Base-by-base conservation (phyloP, 2,113 vertebrate genomes). In the Noctilio leporinus region DNA sequence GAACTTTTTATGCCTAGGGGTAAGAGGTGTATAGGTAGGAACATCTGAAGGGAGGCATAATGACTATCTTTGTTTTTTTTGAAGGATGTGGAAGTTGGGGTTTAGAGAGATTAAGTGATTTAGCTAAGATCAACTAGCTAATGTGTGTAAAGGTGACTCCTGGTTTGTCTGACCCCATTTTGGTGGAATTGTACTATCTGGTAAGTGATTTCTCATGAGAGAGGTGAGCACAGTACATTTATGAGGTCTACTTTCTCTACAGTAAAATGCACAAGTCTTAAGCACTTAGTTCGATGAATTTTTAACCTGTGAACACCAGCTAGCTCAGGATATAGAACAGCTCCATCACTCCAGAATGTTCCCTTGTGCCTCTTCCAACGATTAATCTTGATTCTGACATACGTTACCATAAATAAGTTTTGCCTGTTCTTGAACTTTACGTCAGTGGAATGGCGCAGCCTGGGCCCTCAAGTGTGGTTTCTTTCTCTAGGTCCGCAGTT, bases 301-400 rank as follows among this genome's bases (percentile, higher is more conserved):
- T 85, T 38, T 24, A 43, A 28, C 38, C 47, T 59, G 24, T 10
- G 38, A 65, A n/a, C 20, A 64, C 28, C 35, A 43, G 28, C 15
- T 22, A 30, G 24, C 81, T 85, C 49, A 69, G 51, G 51, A 53
- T 43, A 11, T 0, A 22, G 35, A 73, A 47, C 47, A 47, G 69
- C 81, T 70, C 38, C 57, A 47, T 59, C 30, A 9, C 57, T 86
- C 57, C 28, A 38, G 89, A 92, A 89, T 22, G 19, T 73, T 57
- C 24, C 73, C 16, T 59, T 1, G 0, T 28, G 43, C 24, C 20
- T 47, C 24, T 45, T 82, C 30, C 43, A 51, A 53, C 19, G 24
- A 67, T 22, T 43, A 38, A 55, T 17, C 49, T 11, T 62, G 57
- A 7, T 15, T 47, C 51, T 40, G 90, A 81, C 8, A 0, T 55